Base-by-base conservation (phyloP, 2,888 invertebrate species). In the Heliconius charithonia region DNA sequence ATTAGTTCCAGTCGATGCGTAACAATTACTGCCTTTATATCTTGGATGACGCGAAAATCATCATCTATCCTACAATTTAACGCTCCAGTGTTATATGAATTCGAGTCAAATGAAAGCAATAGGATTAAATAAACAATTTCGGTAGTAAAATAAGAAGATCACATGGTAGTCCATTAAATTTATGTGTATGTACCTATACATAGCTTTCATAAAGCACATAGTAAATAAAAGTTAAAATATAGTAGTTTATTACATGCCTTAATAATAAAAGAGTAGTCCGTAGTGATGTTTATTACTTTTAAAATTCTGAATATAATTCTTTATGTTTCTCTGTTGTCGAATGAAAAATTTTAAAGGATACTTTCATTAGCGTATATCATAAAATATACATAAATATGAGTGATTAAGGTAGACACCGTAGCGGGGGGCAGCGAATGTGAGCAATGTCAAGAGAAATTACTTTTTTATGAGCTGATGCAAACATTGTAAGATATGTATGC, bases 1-100 rank as follows among this genome's bases (percentile, higher is more conserved):
- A 93, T 95, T 95, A 94, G 94, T 95, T 94, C 93, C 94, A 93
- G 90, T 87, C 92, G 91, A 92, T 94, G 93, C 91, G 92, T 92
- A 94, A 94, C 94, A 94, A 94, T 95, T 95, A 94, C 91, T 88
- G 88, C 89, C 91, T 93, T 94, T 94, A 93, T 93, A 89, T 91
- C 83, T 89, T 91, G 92, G 91, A 93, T 94, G 94, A 93, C 91
- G 94, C 92, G 92, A 93, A 94, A 93, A 94, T 94, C 92, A 93
- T 92, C 90, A 87, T 88, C 91, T 88, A 90, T 91, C 88, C 89
- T 87, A 91, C 90, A 93, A 94, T 93, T 95, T 94, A 89, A 94
- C 92, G 93, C 91, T 88, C 88, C 91, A 90, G 86, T 91, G 89
- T 92, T 89, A 88, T 87, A 63, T 27, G 89, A 89, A 89, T 89